A percentile compares a stretch with the other conserved stretches of the same genome.
Conservation (phyloP, 2,113 vertebrate species). For the Lathamus discolor region DNA sequence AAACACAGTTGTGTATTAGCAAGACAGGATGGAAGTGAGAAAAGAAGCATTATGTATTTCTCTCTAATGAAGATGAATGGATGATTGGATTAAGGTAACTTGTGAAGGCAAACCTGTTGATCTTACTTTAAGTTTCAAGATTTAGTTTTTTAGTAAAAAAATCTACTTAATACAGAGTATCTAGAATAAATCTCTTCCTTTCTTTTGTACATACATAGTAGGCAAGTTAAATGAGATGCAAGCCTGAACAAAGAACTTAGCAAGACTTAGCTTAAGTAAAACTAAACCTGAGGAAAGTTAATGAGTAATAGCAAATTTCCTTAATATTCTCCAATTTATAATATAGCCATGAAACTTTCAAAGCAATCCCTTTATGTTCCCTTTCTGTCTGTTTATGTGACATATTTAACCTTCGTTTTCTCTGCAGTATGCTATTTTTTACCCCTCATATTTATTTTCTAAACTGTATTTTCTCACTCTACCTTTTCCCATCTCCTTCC, state of each 20-base stretch:
- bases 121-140: not conserved
- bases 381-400: not conserved
- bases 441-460: not conserved
- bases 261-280: not conserved
- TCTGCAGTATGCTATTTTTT: not conserved
- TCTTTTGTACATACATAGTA: not conserved
- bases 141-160: not conserved
- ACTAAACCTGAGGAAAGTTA: not conserved
- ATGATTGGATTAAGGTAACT: not conserved
- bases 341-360: not conserved
- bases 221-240: not conserved
- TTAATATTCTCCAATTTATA: not conserved
- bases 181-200: not conserved
- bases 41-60: not conserved
- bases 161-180: not conserved
- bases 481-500: not conserved
- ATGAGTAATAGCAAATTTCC: not conserved
- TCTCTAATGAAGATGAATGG: not conserved
- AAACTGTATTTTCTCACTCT: not conserved
- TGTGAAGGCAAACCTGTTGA: not conserved
- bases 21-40: not conserved
- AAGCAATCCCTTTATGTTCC: not conserved
- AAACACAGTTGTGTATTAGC: not conserved
- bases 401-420: not conserved
- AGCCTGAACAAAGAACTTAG: not conserved